Evolutionary conservation across 2,797 vertebrate species (phyloP), one percentile per base, ranked within the genome.

Genomic region (Cuniculus paca): DNA sequence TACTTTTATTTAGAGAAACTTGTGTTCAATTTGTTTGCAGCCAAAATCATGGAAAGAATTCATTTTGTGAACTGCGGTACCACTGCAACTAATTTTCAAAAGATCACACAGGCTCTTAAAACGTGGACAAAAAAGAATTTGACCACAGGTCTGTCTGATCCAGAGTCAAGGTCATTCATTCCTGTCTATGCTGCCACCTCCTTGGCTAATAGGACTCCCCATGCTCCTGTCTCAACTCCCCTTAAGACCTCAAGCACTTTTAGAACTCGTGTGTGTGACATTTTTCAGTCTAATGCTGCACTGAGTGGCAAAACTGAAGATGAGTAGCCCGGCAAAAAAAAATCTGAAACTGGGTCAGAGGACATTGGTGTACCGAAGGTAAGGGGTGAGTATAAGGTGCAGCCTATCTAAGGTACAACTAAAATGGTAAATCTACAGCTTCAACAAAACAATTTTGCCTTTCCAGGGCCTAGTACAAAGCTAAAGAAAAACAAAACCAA

Each of bases 181-280:
- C 16, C 0, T 31, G 1, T 52, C 31, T 26, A 28, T 20, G 6
- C 6, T 12, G 3, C 28, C 3, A 4, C 12, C 6, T 45, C 22
- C 65, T 45, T 7, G 6, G 56, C 36, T 63, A 17, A 4, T 0
- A 26, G 10, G 7, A 54, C 12, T 48, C 13, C 42, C 26, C 20
- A 3, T 26, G 12, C 20, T 34, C 20, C 34, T 10, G 11, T 26
- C 26, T 72, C 26, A 13, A 12, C 19, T 50, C 84, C 28, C 28
- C 48, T 42, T 20, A n/a, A n/a, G 45, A 28, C 50, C 75, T 34
- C 48, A 50, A 4, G n/a, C 20, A 54, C 0, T 39, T 87, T 80
- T 58, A 14, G 24, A 93, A 61, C 5, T 34, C 17, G 31, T 1
- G 1, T 16, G 11, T 9, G 39, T 31, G 74, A 39, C 7, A 7